Base-by-base conservation (phyloP, 2,888 invertebrate genomes). In the Xylota segnis region DNA sequence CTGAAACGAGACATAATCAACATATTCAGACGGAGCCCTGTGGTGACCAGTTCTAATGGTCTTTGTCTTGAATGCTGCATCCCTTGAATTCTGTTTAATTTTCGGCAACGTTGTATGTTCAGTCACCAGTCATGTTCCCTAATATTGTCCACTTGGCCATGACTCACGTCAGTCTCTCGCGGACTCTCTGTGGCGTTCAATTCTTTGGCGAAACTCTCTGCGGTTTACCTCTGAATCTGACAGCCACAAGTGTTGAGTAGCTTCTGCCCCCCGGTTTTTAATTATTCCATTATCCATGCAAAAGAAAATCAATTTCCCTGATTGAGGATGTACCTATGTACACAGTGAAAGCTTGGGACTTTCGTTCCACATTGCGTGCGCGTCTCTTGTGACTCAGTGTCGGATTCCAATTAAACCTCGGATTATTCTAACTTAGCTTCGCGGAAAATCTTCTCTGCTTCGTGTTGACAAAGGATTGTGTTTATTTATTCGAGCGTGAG, bases 391-490 rank as follows among this genome's bases (percentile, higher is more conserved):
- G 27, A 50, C 50, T 14, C 58, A 43, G 43, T 68, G 56, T 68
- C 72, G 71, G 61, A 59, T 71, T 59, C 72, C 82, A 86, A 86
- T 86, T 86, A 86, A 82, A 61, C 58, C 16, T 43, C 43, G 45
- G 72, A 86, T 86, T 86, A 86, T 86, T 82, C 82, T 72, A 77
- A 68, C 68, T 76, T 66, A 86, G 76, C 86, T 68, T 45, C 82
- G 86, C 77, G 86, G 86, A 86, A 86, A 86, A 86, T 86, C 77
- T 58, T 34, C 61, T 61, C 50, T 32, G 76, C 68, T 43, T 58
- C 71, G 52, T 86, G 71, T 77, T 86, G 86, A 72, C 82, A 86
- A 86, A 86, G 82, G 86, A 86, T 86, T 86, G 86, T 86, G 61
- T 77, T 81, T 82, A 82, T 82, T 76, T 76, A 82, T 72, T 82